phyloP scores from a whole-genome alignment of 2,113 vertebrate species.

The Reinhardtius hippoglossoides region DNA sequence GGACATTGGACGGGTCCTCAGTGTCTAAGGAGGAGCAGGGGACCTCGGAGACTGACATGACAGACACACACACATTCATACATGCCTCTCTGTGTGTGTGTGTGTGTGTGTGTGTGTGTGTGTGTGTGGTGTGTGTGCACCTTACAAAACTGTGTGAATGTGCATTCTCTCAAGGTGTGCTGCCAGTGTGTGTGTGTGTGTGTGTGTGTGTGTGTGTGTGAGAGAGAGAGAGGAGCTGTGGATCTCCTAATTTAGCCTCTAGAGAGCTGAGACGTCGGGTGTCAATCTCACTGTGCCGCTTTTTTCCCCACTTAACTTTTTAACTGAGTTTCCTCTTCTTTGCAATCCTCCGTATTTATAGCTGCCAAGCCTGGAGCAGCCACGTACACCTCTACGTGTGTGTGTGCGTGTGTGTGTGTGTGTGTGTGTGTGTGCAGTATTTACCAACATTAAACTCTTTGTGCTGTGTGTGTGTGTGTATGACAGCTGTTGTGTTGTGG shows the following conservation, averaged over 20 bases:
- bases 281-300: constrained; percentile 79
- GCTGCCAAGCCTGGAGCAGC: constrained; percentile 79
- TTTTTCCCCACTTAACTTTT: constrained; percentile 85
- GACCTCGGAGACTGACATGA: constrained; percentile 68
- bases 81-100: constrained; percentile 20
- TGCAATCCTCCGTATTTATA: constrained; percentile 82
- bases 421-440: constrained; percentile 58
- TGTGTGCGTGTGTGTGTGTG: constrained; percentile 41
- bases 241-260: constrained; percentile 84
- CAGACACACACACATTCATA: constrained; percentile 20
- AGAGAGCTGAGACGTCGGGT: constrained; percentile 80
- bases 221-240: constrained; percentile 54
- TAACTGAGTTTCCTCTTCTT: constrained; percentile 81
- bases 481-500: too few species aligned
- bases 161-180: constrained; percentile 56
- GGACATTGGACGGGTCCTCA: constrained; percentile 65
- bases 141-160: constrained; percentile 46
- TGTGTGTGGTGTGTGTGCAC: constrained; percentile 31
- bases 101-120: constrained; percentile 10
- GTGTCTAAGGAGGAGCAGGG: constrained; percentile 50
- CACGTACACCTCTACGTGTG: constrained; percentile 33
- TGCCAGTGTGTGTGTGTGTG: constrained; percentile 35
- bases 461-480: constrained; percentile 48
- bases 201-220: constrained; percentile 26
- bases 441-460: constrained; percentile 79